Evolutionary conservation across 2,113 vertebrate species (phyloP).

Genomic region (Casuarius casuarius): DNA sequence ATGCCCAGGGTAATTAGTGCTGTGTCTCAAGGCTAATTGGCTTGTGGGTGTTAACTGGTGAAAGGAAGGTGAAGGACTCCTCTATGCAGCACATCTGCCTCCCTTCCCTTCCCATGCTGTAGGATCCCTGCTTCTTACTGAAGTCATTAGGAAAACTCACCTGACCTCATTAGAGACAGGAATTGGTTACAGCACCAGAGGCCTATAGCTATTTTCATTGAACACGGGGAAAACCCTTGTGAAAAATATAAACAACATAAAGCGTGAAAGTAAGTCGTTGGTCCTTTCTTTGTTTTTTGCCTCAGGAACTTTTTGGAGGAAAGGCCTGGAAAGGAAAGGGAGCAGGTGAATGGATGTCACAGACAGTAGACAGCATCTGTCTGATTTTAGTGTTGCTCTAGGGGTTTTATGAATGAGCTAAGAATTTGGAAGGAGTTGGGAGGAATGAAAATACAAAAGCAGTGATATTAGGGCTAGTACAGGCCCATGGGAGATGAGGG

Average conservation of each 20-base stretch:
- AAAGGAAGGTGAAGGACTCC: not conserved
- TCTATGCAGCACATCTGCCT: not conserved
- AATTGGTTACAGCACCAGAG: not conserved
- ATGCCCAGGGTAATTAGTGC: not conserved
- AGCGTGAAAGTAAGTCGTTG: not conserved
- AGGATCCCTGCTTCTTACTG: rapidly evolving
- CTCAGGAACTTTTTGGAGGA: not conserved
- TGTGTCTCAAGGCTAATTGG: not conserved
- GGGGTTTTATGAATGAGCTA: not conserved
- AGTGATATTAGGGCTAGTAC: not conserved
- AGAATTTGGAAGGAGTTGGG: not conserved
- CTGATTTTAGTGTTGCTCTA: not conserved
- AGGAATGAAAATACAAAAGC: not conserved
- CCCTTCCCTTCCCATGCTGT: not conserved
- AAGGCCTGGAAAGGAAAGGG: not conserved
- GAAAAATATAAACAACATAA: not conserved
- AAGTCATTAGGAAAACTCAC: not conserved
- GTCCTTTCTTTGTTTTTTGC: not conserved
- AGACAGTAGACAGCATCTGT: not conserved
- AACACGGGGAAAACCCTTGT: not conserved
- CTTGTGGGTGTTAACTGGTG: not conserved
- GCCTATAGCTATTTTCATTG: not conserved
- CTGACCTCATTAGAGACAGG: not conserved
- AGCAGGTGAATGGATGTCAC: not conserved
- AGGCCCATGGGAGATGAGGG: not conserved